phyloP scores from a whole-genome alignment of 2,888 invertebrate species.

The Lasioglossum zephyrum region DNA sequence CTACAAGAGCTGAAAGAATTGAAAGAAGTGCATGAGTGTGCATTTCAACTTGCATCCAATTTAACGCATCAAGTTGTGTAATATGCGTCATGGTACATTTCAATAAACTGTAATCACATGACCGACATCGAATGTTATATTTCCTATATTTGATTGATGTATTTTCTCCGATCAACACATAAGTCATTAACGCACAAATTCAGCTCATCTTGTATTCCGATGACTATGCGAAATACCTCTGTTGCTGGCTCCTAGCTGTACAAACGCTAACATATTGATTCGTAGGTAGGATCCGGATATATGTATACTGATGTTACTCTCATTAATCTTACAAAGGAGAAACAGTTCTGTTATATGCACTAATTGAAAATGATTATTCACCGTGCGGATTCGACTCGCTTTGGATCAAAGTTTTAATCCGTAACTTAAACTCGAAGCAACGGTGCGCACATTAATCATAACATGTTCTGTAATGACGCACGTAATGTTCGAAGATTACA shows the following conservation, averaged over 20 bases:
- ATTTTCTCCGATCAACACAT: not conserved
- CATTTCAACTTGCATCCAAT: not conserved
- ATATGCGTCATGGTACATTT: not conserved
- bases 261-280: slow-evolving; percentile 15
- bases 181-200: slow-evolving; percentile 1
- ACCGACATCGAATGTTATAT: not conserved
- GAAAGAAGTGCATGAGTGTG: not conserved
- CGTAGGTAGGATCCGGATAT: not conserved
- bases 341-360: slow-evolving; percentile 33
- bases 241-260: slow-evolving; percentile 14
- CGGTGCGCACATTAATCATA: slow-evolving; percentile 31
- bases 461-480: not conserved
- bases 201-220: not conserved
- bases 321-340: slow-evolving; percentile 42
- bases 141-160: not conserved
- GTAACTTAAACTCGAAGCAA: slow-evolving; percentile 24
- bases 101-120: not conserved
- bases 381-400: slow-evolving; percentile 24
- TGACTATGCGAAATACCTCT: slow-evolving; percentile 17
- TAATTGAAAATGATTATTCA: slow-evolving; percentile 46
- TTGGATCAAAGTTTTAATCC: slow-evolving; percentile 33
- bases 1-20: not conserved
- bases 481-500: slow-evolving; percentile 31
- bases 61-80: not conserved
- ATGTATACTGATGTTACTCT: slow-evolving; percentile 2